Conservation (phyloP, 1,140 invertebrate genomes). For the honey bee (Apis mellifera) region DNA sequence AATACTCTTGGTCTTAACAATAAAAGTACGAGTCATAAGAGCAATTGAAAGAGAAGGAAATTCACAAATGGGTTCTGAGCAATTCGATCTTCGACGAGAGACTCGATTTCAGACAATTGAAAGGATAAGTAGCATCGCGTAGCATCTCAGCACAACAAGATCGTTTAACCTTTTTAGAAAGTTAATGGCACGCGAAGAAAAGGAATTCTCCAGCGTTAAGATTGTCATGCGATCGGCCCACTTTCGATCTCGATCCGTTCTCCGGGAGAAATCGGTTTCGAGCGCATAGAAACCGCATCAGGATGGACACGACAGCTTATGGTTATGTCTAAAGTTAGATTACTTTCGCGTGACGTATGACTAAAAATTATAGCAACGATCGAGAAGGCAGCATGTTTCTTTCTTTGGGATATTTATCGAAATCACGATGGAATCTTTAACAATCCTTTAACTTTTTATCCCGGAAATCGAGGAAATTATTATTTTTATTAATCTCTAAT, state of each 20-base stretch:
- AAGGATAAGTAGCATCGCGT: neutral
- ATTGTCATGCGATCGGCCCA: constrained; percentile 59
- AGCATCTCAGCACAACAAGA: neutral
- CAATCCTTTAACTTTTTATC: too few relatives aligned
- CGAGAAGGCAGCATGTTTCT: neutral
- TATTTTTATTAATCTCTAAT: too few relatives aligned
- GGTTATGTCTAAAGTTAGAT: constrained; percentile 64
- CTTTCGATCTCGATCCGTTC: constrained; percentile 55
- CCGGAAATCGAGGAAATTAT: too few relatives aligned
- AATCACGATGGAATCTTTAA: neutral
- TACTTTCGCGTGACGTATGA: constrained; percentile 51
- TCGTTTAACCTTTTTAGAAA: constrained; percentile 57
- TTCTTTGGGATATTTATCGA: neutral
- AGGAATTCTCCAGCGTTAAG: constrained; percentile 55
- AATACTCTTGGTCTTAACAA: too few relatives aligned
- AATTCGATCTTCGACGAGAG: neutral
- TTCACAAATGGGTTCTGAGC: neutral
- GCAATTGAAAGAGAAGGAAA: neutral
- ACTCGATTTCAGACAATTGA: neutral
- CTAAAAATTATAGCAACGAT: neutral
- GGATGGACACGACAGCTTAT: constrained; percentile 52
- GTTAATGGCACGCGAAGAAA: constrained; percentile 39
- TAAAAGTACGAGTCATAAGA: too few relatives aligned
- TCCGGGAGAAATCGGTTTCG: constrained; percentile 58
- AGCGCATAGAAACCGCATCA: constrained; percentile 14